Conservation (phyloP, 2,113 vertebrate species). For the Hiodon alosoides region DNA sequence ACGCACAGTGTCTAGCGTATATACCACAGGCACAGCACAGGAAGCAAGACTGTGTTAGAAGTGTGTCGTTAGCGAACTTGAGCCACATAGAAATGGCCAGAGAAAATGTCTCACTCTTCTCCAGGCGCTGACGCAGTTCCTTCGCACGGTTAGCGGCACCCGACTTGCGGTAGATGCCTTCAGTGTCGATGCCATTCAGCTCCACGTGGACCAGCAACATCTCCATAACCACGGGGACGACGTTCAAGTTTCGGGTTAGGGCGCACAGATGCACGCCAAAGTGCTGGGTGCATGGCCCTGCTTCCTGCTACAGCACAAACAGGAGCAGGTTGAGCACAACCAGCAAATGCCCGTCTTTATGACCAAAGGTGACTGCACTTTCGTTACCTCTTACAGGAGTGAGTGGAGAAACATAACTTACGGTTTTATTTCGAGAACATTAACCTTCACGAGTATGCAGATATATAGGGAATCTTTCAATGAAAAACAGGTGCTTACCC, state of each 20-base stretch:
- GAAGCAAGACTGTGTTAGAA: neutral
- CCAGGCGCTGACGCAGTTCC: conserved; percentile 80
- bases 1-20: neutral
- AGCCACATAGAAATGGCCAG: neutral
- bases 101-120: conserved; percentile 60
- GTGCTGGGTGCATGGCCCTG: conserved; percentile 60
- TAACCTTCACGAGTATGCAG: neutral
- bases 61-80: neutral
- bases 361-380: neutral
- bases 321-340: neutral
- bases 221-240: conserved; percentile 81
- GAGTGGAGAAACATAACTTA: neutral
- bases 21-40: conserved; percentile 18
- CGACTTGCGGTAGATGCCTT: conserved; percentile 95
- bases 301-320: conserved; percentile 40
- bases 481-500: conserved; percentile 56
- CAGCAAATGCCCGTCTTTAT: neutral
- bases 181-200: conserved; percentile 87
- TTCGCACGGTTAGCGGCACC: conserved; percentile 78
- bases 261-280: conserved; percentile 78
- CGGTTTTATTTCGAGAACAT: neutral
- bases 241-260: conserved; percentile 68
- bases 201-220: conserved; percentile 83
- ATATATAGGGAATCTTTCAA: neutral
- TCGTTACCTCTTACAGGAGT: neutral